A percentile compares a stretch with the other conserved stretches of the same genome.
phyloP scores from a whole-genome alignment of 2,113 vertebrate species.

The Gobiocypris rarus region DNA sequence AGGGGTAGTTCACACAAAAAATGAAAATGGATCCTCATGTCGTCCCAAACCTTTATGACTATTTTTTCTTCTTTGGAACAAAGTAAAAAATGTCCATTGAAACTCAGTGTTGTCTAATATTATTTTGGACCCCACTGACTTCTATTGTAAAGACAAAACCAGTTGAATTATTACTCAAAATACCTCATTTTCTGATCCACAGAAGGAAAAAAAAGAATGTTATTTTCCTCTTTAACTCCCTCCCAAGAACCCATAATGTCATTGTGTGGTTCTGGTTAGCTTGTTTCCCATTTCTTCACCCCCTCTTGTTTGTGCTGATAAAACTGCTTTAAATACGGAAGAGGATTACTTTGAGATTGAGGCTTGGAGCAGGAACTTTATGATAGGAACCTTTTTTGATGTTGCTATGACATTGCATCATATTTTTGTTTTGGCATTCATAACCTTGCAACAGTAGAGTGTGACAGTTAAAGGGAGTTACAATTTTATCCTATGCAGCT shows the following conservation, averaged over 20 bases:
- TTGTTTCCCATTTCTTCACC: slow-evolving; percentile 74
- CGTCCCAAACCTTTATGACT: not conserved
- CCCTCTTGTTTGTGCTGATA: slow-evolving; percentile 66
- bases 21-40: not conserved
- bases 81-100: too few species aligned
- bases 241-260: slow-evolving; percentile 53
- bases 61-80: not conserved
- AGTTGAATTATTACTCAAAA: not conserved
- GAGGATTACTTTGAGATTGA: slow-evolving; percentile 73
- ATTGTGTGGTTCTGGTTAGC: slow-evolving; percentile 31
- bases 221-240: slow-evolving; percentile 17
- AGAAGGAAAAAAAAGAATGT: too few species aligned
- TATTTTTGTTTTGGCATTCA: slow-evolving; percentile 60
- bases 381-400: slow-evolving; percentile 36
- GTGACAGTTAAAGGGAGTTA: slow-evolving; percentile 15
- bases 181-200: not conserved
- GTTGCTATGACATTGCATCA: slow-evolving; percentile 76
- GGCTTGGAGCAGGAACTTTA: slow-evolving; percentile 68
- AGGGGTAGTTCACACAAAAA: not conserved
- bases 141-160: not conserved
- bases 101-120: not conserved
- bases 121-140: not conserved
- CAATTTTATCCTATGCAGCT: not conserved
- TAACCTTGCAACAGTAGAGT: slow-evolving; percentile 28
- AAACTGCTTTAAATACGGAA: slow-evolving; percentile 70